Evolutionary conservation across 2,888 invertebrate species (phyloP).

Genomic region (Tipula lateralis): DNA sequence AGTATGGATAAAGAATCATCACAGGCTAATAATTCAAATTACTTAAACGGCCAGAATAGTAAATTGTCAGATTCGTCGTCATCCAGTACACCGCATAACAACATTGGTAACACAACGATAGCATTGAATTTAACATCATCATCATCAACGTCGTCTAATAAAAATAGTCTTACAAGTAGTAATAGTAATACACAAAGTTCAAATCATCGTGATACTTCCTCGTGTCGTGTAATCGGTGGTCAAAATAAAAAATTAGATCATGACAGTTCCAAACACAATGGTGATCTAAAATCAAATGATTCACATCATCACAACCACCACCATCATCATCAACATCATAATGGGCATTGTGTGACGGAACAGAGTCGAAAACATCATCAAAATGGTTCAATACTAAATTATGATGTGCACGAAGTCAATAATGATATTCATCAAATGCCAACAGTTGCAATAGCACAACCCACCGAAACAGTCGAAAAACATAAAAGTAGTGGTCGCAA

Average conservation of each 20-base stretch:
- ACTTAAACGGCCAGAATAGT: not conserved
- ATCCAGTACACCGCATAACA: not conserved
- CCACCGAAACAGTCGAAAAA: conserved; percentile 14
- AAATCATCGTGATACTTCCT: not conserved
- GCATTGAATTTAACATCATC: conserved; percentile 29
- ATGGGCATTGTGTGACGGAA: not conserved
- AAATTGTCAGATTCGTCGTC: not conserved
- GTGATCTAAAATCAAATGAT: not conserved
- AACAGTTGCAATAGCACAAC: not conserved
- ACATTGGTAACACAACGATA: not conserved
- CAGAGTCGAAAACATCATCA: conserved; percentile 33
- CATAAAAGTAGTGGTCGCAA: conserved; percentile 34
- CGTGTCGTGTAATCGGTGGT: not conserved
- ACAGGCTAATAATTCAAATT: conserved; percentile 33
- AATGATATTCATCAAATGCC: conserved; percentile 39
- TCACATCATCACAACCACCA: not conserved
- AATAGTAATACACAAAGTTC: conserved; percentile 2
- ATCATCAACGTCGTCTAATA: conserved; percentile 30
- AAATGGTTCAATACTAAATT: conserved; percentile 44
- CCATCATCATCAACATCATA: not conserved
- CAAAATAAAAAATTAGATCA: not conserved
- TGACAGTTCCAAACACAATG: not conserved
- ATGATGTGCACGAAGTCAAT: conserved; percentile 44
- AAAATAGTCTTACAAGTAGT: not conserved
- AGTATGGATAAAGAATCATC: conserved; percentile 43